Evolutionary conservation across 2,113 vertebrate genomes (phyloP).

Genomic region (Calonectris borealis): DNA sequence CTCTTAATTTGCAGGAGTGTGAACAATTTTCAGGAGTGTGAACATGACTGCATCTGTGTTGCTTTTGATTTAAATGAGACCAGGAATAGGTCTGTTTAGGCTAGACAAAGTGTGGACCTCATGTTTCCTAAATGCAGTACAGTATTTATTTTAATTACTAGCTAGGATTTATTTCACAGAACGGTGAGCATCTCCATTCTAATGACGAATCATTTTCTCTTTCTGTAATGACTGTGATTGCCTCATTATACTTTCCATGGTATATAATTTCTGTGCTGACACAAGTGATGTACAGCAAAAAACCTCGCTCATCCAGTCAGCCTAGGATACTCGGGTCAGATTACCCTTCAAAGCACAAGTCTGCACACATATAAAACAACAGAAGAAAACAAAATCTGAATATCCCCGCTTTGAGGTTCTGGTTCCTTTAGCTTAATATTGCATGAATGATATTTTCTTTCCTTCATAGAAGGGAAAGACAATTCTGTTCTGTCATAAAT

Average conservation of each 20-base stretch:
- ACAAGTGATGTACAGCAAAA: neutral
- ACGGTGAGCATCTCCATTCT: slow-evolving; percentile 18
- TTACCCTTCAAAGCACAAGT: neutral
- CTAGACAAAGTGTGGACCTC: neutral
- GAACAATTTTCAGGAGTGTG: neutral
- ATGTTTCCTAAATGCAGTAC: neutral
- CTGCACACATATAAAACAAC: neutral
- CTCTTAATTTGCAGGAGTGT: neutral
- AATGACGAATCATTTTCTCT: slow-evolving; percentile 40
- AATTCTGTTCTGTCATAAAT: neutral
- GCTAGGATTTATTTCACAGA: slow-evolving; percentile 20
- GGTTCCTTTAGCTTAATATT: neutral
- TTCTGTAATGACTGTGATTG: slow-evolving; percentile 37
- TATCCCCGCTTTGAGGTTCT: neutral
- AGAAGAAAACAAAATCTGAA: neutral
- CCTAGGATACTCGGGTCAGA: neutral
- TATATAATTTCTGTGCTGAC: slow-evolving; percentile 47
- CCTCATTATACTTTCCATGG: slow-evolving; percentile 33
- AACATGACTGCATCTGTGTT: neutral
- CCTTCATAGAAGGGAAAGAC: neutral
- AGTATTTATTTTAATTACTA: slow-evolving; percentile 40
- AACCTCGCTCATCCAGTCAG: slow-evolving; percentile 32
- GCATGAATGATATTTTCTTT: neutral
- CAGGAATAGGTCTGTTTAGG: neutral
- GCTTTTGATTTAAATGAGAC: neutral